Base-by-base conservation (phyloP, 2,888 invertebrate genomes). In the Tachina grossa region DNA sequence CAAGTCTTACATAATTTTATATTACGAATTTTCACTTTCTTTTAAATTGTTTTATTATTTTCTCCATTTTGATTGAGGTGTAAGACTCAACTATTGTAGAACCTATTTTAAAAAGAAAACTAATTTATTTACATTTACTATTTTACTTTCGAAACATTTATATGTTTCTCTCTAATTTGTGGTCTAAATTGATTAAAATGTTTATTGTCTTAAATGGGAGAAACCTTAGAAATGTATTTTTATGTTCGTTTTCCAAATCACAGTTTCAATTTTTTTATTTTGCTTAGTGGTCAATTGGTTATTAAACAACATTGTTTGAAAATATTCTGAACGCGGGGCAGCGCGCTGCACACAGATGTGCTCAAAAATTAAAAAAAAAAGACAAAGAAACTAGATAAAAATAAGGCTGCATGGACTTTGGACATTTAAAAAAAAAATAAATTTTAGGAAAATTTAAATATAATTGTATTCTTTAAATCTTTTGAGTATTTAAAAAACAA, bases 31-130 rank as follows among this genome's bases (percentile, higher is more conserved):
- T 59, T 45, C 16, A 47, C 9, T 65, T 71, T n/a, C 14, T 55
- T 61, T 69, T 77, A 53, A 47, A 51, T 69, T 69, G 53, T 69
- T 82, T 16, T 76, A 61, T 59, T 59, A 39, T 57, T 74, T 75
- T 31, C 5, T 31, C 9, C 13, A 68, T 43, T 59, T 57, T 71
- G 51, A 51, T 59, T 8, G 19, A 47, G 71, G 51, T 66, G 51
- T 31, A 65, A 53, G 51, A 76, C 71, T 71, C 72, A 84, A 71
- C 51, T 71, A 51, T 69, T 57, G 43, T 16, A 41, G 16, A 57
- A 57, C 14, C 51, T 41, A n/a, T n/a, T 43, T 9, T 51, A n/a
- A n/a, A 14, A 14, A 59, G 5, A 22, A 45, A 45, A 4, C 13
- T n/a, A 43, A 11, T 51, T 31, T n/a, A 51, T 61, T 45, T 16